Percentiles rank a stretch among this genome's conserved stretches.
Conservation (phyloP, 2,888 invertebrate genomes). For the Belgica antarctica region DNA sequence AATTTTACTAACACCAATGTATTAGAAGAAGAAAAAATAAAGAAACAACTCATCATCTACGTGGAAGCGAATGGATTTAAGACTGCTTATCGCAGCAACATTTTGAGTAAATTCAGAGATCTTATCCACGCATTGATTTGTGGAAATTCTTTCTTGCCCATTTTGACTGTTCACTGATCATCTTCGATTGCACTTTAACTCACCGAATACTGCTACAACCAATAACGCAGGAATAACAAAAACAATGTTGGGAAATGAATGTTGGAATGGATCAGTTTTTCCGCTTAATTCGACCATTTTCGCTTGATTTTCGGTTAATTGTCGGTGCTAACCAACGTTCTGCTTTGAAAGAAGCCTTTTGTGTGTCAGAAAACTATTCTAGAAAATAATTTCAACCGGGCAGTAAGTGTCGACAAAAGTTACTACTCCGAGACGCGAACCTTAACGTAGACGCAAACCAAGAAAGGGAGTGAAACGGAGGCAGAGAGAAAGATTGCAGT, state of each 20-base stretch:
- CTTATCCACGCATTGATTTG: neutral
- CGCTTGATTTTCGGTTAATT: too few species aligned
- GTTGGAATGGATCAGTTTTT: conserved; percentile 75
- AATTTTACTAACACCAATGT: neutral
- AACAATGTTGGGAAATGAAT: conserved; percentile 83
- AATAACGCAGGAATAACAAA: conserved; percentile 83
- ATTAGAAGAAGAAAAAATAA: neutral
- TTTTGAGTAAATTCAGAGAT: neutral
- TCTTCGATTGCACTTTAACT: conserved; percentile 50
- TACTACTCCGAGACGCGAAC: neutral
- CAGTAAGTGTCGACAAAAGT: neutral
- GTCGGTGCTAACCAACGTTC: too few species aligned
- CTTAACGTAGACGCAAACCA: too few species aligned
- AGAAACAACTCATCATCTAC: conserved; percentile 4
- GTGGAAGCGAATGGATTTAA: too few species aligned
- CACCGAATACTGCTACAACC: conserved; percentile 75
- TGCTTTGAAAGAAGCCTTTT: neutral
- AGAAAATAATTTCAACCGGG: neutral
- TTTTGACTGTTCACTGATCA: neutral
- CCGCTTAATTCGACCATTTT: conserved; percentile 83
- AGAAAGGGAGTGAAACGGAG: too few species aligned
- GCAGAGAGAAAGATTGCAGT: too few species aligned
- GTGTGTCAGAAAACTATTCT: neutral
- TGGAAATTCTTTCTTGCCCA: neutral
- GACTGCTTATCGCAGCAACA: neutral